Percentiles rank a stretch among this genome's conserved stretches.
phyloP scores from a whole-genome alignment of 2,113 vertebrate species.

The Dromaius novaehollandiae region DNA sequence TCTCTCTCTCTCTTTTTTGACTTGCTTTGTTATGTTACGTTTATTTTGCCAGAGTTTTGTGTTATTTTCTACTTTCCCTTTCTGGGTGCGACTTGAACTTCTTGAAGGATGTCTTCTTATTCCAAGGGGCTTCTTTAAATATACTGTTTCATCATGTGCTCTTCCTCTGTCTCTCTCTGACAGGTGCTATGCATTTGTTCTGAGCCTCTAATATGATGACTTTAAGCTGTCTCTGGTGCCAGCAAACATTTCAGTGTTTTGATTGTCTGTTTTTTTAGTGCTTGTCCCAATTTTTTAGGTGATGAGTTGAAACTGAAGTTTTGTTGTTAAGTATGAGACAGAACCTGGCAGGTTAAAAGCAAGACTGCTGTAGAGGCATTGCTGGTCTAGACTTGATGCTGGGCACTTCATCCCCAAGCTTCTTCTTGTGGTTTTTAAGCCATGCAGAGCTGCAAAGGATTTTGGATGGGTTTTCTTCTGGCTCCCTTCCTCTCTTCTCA shows the following conservation, averaged over 20 bases:
- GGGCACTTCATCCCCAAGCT: not conserved
- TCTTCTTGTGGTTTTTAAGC: not conserved
- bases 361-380: not conserved
- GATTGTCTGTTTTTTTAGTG: not conserved
- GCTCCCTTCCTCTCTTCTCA: not conserved
- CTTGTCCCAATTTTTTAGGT: not conserved
- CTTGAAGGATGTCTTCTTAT: slow-evolving; percentile 18
- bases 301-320: not conserved
- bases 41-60: slow-evolving; percentile 36
- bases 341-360: not conserved
- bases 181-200: slow-evolving; percentile 28
- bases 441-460: not conserved
- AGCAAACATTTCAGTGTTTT: not conserved
- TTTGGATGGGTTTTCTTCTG: not conserved
- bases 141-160: slow-evolving; percentile 42
- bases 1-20: not conserved
- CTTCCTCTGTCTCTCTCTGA: not conserved
- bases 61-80: slow-evolving; percentile 20
- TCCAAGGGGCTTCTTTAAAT: slow-evolving; percentile 42
- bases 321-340: not conserved
- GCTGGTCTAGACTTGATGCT: not conserved
- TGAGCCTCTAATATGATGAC: not conserved
- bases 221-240: not conserved
- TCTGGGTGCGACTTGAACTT: not conserved
- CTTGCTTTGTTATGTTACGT: slow-evolving; percentile 17